Conservation (phyloP, 2,113 vertebrate genomes). For the Antigone vipio region DNA sequence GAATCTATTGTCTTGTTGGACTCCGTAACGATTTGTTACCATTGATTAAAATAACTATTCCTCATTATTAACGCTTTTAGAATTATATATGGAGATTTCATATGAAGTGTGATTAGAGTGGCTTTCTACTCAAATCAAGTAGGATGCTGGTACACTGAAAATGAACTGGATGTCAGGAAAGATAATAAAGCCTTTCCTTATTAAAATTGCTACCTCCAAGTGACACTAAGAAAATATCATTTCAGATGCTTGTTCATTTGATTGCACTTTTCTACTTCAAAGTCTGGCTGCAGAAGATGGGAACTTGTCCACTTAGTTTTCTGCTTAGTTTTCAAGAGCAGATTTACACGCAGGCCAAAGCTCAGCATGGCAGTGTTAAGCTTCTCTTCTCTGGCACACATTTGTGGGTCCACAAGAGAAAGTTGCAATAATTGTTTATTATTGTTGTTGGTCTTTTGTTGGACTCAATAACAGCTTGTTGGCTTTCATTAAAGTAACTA, state of each 20-base stretch:
- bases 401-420: neutral
- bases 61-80: neutral
- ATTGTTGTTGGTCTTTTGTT: neutral
- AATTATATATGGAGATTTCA: neutral
- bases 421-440: neutral
- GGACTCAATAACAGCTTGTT: neutral
- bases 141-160: neutral
- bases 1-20: neutral
- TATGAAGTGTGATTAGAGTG: neutral
- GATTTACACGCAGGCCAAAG: neutral
- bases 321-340: neutral
- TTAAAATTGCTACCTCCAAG: neutral
- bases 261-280: neutral
- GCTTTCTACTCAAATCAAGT: neutral
- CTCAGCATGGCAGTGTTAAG: neutral
- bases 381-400: accelerated
- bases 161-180: neutral
- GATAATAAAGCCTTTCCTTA: neutral
- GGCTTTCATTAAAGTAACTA: neutral
- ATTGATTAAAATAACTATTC: neutral
- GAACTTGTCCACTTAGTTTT: neutral
- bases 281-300: neutral
- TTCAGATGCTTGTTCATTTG: neutral
- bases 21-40: neutral
- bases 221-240: neutral